Conservation (phyloP, 2,888 invertebrate genomes). For the Erebia palarica region DNA sequence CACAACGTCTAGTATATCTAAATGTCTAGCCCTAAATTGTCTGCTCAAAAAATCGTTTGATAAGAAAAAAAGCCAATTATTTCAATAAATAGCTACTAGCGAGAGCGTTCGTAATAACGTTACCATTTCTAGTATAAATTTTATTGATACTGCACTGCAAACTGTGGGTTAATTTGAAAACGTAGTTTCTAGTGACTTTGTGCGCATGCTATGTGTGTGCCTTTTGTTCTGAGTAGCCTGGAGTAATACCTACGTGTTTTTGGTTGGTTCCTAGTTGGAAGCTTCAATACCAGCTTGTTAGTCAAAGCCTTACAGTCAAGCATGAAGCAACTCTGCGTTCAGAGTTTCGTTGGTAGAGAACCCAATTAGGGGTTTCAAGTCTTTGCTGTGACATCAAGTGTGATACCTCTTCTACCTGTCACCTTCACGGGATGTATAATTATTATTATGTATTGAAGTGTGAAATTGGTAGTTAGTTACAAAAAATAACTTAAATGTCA, state of each 20-base stretch:
- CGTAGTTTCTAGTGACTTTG: background rate
- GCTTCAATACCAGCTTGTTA: background rate
- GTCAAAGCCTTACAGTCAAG: slow-evolving; percentile 1
- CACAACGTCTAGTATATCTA: no score
- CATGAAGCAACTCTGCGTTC: background rate
- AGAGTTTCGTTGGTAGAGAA: background rate
- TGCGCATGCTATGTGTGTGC: background rate
- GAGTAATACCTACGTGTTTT: background rate
- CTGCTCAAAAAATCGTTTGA: no score
- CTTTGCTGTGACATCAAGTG: background rate
- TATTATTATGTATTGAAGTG: no score
- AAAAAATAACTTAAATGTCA: no score
- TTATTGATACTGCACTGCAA: slow-evolving; percentile 6
- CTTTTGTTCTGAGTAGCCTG: background rate
- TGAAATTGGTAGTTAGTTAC: no score
- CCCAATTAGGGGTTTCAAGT: slow-evolving; percentile 7
- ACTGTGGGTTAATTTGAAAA: background rate
- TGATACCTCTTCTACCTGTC: no score
- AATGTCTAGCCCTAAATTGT: no score
- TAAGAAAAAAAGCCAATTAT: no score
- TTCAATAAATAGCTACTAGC: background rate
- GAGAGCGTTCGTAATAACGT: background rate
- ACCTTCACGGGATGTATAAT: no score
- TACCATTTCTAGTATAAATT: slow-evolving; percentile 6
- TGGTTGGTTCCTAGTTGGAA: background rate